These are phyloP conservation scores for Serripes groenlandicus DNA, from an alignment of 2,888 invertebrate genomes.

Conservation along the genomic window DNA sequence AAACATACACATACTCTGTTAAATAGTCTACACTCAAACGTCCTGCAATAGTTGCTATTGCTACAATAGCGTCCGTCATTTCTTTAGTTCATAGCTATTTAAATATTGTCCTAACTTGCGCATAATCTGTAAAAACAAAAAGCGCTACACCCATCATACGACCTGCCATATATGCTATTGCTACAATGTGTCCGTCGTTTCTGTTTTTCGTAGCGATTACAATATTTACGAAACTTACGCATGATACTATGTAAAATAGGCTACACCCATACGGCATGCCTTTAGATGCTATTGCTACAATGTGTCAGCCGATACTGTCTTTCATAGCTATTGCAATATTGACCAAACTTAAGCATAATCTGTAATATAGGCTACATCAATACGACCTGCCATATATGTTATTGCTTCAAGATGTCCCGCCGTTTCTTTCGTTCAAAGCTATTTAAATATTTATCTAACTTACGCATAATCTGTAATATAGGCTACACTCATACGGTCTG, in stretches of 20 bases:
- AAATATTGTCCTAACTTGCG: too few relatives aligned
- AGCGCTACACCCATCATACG: too few relatives aligned
- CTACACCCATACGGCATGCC: conserved; percentile 71
- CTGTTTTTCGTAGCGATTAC: too few relatives aligned
- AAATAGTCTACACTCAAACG: conserved; percentile 73
- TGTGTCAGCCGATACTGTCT: conserved; percentile 70
- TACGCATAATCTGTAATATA: too few relatives aligned
- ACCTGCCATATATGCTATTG: conserved; percentile 73
- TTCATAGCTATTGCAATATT: too few relatives aligned
- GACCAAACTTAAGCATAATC: too few relatives aligned
- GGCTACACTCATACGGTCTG: too few relatives aligned
- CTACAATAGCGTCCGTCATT: conserved; percentile 74
- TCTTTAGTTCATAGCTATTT: conserved; percentile 70
- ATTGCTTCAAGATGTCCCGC: too few relatives aligned
- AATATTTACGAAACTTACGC: conserved; percentile 70
- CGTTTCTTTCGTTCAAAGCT: too few relatives aligned
- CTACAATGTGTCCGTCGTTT: conserved; percentile 73
- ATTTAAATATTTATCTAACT: too few relatives aligned
- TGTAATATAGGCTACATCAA: too few relatives aligned
- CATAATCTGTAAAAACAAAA: conserved; percentile 75
- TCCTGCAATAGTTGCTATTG: conserved; percentile 73
- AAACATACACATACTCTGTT: conserved; percentile 73
- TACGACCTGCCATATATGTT: too few relatives aligned
- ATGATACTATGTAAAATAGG: conserved; percentile 76
- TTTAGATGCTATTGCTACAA: conserved; percentile 75